phyloP scores from a whole-genome alignment of 2,113 vertebrate species.

The Osmerus eperlanus region DNA sequence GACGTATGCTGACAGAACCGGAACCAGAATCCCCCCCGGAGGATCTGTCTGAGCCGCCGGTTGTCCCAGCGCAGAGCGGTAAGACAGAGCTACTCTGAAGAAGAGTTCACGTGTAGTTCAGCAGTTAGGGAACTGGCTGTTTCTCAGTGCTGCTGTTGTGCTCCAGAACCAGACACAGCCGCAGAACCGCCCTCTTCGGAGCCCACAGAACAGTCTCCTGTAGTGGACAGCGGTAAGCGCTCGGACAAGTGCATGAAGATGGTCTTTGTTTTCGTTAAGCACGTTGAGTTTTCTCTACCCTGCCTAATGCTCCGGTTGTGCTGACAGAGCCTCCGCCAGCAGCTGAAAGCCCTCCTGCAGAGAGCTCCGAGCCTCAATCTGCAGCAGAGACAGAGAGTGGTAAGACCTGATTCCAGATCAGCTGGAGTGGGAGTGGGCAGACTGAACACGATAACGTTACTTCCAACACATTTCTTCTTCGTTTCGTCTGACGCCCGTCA shows the following conservation, averaged over 20 bases:
- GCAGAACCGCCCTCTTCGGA: conserved; percentile 33
- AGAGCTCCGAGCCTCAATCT: conserved; percentile 36
- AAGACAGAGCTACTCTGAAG: too few relatives aligned
- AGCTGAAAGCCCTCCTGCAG: conserved; percentile 41
- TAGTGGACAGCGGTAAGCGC: conserved; percentile 2
- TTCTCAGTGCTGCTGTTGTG: too few relatives aligned
- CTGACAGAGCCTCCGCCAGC: conserved; percentile 51
- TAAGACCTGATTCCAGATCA: conserved; percentile 46
- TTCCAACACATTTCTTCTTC: background rate
- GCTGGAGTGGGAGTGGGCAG: conserved; percentile 23
- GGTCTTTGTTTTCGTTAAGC: background rate
- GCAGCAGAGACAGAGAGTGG: conserved; percentile 51
- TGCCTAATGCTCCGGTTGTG: conserved; percentile 22
- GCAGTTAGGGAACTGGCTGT: too few relatives aligned
- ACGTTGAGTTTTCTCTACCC: conserved; percentile 16
- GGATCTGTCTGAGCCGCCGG: too few relatives aligned
- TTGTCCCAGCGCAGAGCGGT: too few relatives aligned
- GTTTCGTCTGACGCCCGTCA: conserved; percentile 10
- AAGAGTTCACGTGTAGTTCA: too few relatives aligned
- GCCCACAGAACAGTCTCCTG: conserved; percentile 29
- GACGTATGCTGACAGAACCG: conserved; percentile 34
- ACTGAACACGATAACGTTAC: background rate
- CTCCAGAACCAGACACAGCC: background rate
- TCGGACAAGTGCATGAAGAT: background rate
- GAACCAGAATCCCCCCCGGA: background rate